phyloP scores from a whole-genome alignment of 2,797 vertebrate species.

The Psittacula echo region DNA sequence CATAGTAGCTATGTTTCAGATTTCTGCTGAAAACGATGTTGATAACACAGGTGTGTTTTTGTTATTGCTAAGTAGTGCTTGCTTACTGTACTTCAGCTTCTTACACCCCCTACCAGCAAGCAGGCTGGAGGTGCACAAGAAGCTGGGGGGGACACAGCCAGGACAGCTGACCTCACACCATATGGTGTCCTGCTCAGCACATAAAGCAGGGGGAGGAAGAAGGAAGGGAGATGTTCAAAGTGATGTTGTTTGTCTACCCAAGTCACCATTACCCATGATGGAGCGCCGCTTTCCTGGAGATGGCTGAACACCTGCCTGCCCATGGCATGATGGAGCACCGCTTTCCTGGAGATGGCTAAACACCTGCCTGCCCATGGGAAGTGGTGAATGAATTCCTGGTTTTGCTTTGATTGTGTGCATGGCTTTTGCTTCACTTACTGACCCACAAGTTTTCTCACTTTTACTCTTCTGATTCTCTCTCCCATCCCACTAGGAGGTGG shows the following conservation, averaged over 20 bases:
- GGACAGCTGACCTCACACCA: neutral
- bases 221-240: neutral
- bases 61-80: neutral
- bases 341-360: neutral
- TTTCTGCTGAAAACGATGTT: neutral
- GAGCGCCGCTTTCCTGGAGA: neutral
- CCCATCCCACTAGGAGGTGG: neutral
- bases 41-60: rapidly evolving
- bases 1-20: neutral
- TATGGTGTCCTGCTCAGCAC: too few relatives aligned
- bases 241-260: neutral
- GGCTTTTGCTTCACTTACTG: neutral
- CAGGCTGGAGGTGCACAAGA: neutral
- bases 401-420: neutral
- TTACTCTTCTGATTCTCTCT: neutral
- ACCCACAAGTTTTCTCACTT: neutral
- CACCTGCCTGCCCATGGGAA: neutral
- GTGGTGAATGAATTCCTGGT: neutral
- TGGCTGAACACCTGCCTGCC: neutral
- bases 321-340: neutral
- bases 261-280: rapidly evolving
- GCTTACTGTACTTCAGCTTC: neutral
- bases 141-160: neutral
- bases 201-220: neutral
- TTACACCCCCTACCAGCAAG: neutral